These are phyloP conservation scores for Amitus sp. DNA, from an alignment of 2,888 invertebrate species.

Conservation along the genomic window DNA sequence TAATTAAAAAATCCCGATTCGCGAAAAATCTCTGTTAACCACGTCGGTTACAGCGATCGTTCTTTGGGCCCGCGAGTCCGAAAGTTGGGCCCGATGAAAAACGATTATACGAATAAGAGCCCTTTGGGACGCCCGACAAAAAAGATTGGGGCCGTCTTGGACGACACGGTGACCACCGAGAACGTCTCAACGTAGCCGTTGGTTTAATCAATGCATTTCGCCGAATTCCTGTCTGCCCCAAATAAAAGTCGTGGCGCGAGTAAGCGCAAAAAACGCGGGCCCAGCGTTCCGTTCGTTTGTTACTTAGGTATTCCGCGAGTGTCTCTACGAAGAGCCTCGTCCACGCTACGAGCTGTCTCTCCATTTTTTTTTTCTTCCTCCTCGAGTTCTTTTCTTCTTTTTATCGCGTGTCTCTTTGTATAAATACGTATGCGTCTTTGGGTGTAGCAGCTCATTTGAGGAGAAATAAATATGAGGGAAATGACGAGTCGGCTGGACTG, in stretches of 20 bases:
- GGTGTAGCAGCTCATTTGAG: constrained; percentile 3
- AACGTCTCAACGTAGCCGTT: constrained; percentile 59
- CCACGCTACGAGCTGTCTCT: constrained; percentile 28
- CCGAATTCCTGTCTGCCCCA: constrained; percentile 65
- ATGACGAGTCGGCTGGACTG: too few species aligned
- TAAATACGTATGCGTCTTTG: constrained; percentile 4
- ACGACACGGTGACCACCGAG: constrained; percentile 61
- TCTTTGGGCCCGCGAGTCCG: constrained; percentile 10
- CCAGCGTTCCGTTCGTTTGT: constrained; percentile 11
- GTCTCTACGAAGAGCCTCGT: constrained; percentile 45
- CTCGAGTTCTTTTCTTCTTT: constrained; percentile 38
- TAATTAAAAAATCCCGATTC: constrained; percentile 38
- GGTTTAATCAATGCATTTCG: constrained; percentile 66
- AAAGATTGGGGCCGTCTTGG: constrained; percentile 53
- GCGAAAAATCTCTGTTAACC: constrained; percentile 28
- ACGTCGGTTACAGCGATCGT: constrained; percentile 27
- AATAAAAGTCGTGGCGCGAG: constrained; percentile 62
- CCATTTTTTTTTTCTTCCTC: constrained; percentile 20
- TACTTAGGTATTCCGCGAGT: constrained; percentile 55
- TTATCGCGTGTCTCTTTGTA: constrained; percentile 13
- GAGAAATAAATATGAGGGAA: constrained; percentile 2
- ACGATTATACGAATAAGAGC: constrained; percentile 12
- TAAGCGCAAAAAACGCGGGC: constrained; percentile 54
- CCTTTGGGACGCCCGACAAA: constrained; percentile 39
- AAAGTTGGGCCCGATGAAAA: constrained; percentile 6